Evolutionary conservation across 2,113 vertebrate genomes (phyloP).

Genomic region (Lonchura striata): DNA sequence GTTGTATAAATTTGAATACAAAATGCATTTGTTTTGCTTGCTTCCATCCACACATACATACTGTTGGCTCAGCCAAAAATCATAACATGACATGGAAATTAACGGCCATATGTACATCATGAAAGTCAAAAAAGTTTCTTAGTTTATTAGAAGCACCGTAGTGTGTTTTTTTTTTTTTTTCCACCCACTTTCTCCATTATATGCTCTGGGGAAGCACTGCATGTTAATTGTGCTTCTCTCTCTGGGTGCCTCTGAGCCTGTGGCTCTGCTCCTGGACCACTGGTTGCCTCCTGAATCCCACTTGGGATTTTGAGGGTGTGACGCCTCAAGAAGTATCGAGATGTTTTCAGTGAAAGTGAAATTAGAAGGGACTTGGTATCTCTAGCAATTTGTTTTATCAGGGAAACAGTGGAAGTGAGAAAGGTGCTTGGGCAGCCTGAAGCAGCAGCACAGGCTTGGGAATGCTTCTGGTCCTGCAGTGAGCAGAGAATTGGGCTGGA

Average conservation of each 20-base stretch:
- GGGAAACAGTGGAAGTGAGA: neutral
- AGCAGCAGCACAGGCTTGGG: neutral
- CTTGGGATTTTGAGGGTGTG: neutral
- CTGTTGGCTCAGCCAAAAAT: slow-evolving; percentile 83
- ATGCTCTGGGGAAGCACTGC: neutral
- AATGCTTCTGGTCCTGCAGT: neutral
- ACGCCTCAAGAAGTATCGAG: neutral
- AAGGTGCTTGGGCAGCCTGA: neutral
- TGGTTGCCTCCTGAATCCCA: neutral
- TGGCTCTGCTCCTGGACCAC: neutral
- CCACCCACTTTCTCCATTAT: neutral
- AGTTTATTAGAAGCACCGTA: slow-evolving; percentile 58
- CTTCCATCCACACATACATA: slow-evolving; percentile 76
- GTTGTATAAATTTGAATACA: slow-evolving; percentile 89
- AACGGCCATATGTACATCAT: slow-evolving; percentile 76
- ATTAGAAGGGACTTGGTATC: neutral
- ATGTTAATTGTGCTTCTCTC: slow-evolving; percentile 46
- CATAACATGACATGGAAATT: slow-evolving; percentile 82
- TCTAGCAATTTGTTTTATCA: neutral
- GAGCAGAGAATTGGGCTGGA: neutral
- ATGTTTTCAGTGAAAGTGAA: neutral
- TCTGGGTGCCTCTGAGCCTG: neutral
- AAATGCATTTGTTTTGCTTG: slow-evolving; percentile 85
- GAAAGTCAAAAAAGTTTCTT: slow-evolving; percentile 81
- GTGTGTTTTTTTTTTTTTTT: neutral